A percentile compares a stretch with the other conserved stretches of the same genome.
These are phyloP conservation scores for Athalia rosae DNA, from an alignment of 2,888 invertebrate species.

Conservation along the genomic window DNA sequence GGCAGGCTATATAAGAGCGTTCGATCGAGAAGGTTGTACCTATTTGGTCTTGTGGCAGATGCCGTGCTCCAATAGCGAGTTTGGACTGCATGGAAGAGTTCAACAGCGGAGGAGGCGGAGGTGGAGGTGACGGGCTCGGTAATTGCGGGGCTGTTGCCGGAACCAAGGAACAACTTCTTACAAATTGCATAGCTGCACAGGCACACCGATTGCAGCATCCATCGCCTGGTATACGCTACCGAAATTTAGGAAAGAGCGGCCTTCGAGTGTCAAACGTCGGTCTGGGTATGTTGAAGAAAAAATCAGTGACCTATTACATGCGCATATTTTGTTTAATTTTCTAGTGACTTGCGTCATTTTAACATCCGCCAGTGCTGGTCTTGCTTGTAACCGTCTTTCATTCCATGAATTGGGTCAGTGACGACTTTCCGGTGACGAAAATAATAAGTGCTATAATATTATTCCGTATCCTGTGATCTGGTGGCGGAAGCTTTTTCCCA, in stretches of 20 bases:
- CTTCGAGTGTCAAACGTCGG: conserved; percentile 95
- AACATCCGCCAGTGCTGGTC: neutral
- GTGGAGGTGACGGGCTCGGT: conserved; percentile 72
- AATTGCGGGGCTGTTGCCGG: conserved; percentile 72
- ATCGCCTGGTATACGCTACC: conserved; percentile 89
- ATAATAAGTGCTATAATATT: neutral
- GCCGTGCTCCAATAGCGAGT: conserved; percentile 93
- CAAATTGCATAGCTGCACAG: conserved; percentile 73
- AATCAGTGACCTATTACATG: neutral
- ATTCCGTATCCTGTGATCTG: too few species aligned
- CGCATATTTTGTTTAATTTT: too few species aligned
- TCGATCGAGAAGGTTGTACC: conserved; percentile 44
- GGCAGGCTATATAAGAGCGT: conserved; percentile 42
- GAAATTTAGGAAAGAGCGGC: conserved; percentile 96
- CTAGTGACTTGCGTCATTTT: too few species aligned
- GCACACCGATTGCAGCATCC: conserved; percentile 78
- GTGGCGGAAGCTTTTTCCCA: too few species aligned
- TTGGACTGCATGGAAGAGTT: conserved; percentile 97
- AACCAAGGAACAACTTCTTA: conserved; percentile 77
- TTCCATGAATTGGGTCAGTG: conserved; percentile 15
- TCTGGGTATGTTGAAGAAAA: conserved; percentile 77
- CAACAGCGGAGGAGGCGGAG: conserved; percentile 79
- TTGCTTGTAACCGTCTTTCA: neutral
- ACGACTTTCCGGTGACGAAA: neutral
- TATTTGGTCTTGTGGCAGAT: conserved; percentile 76